Evolutionary conservation across 2,797 vertebrate genomes (phyloP).

Genomic region (Coilia nasus): DNA sequence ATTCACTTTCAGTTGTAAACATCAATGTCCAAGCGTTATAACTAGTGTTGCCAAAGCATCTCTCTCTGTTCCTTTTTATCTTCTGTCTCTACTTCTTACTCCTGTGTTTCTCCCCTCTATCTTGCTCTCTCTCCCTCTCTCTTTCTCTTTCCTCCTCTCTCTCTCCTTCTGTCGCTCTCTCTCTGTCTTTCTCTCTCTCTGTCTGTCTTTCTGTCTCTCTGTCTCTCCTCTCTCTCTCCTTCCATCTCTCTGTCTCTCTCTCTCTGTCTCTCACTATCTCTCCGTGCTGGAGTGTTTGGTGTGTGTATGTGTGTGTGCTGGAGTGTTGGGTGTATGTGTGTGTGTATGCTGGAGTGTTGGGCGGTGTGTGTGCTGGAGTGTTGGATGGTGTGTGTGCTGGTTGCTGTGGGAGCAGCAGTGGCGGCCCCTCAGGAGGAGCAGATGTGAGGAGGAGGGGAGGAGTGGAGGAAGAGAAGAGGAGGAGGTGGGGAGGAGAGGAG

Average conservation of each 20-base stretch:
- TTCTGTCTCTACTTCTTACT: not conserved
- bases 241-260: not conserved
- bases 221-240: not conserved
- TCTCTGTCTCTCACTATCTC: not conserved
- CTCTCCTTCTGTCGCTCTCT: not conserved
- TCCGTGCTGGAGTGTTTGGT: not conserved
- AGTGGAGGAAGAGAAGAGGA: no score
- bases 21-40: not conserved
- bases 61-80: not conserved
- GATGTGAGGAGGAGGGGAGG: constrained; percentile 27
- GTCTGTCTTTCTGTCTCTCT: not conserved
- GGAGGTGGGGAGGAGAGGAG: not conserved
- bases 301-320: no score
- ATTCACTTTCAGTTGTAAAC: not conserved
- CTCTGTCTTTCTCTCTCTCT: not conserved
- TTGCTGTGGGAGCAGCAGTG: constrained; percentile 27
- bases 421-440: constrained; percentile 29
- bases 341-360: not conserved
- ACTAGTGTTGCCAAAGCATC: not conserved
- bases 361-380: not conserved
- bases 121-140: not conserved
- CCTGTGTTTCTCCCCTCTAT: not conserved
- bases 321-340: no score
- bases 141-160: not conserved
- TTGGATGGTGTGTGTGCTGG: not conserved